Conservation (phyloP, 2,888 invertebrate genomes). For the Osmoderma eremita region DNA sequence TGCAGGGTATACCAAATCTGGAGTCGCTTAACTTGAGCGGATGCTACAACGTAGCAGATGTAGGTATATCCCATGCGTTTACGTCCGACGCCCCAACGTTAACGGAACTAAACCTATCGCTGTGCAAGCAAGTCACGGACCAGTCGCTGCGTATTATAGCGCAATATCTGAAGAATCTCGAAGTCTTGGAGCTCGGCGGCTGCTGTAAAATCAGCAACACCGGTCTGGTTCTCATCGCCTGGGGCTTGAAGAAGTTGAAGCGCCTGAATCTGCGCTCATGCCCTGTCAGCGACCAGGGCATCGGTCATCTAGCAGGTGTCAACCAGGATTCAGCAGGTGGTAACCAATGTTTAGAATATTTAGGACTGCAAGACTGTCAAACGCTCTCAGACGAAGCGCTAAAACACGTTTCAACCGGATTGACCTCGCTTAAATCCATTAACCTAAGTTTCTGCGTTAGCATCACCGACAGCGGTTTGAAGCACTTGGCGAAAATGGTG, state of each 20-base stretch:
- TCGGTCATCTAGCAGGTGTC: slow-evolving; percentile 85
- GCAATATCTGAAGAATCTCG: slow-evolving; percentile 84
- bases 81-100: slow-evolving; percentile 79
- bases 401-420: slow-evolving; percentile 83
- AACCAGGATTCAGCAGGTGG: slow-evolving; percentile 73
- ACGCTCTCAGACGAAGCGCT: slow-evolving; percentile 91
- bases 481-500: slow-evolving; percentile 86
- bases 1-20: slow-evolving; percentile 85
- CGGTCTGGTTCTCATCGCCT: slow-evolving; percentile 85
- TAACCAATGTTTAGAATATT: slow-evolving; percentile 81
- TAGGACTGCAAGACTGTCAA: slow-evolving; percentile 95
- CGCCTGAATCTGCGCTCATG: slow-evolving; percentile 90
- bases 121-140: slow-evolving; percentile 97
- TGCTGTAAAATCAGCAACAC: slow-evolving; percentile 92
- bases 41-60: slow-evolving; percentile 92
- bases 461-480: slow-evolving; percentile 92
- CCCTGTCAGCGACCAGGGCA: slow-evolving; percentile 90
- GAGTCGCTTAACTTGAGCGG: slow-evolving; percentile 91
- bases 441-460: slow-evolving; percentile 95
- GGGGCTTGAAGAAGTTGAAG: slow-evolving; percentile 86
- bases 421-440: slow-evolving; percentile 83
- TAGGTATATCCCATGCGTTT: slow-evolving; percentile 85
- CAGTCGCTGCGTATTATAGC: slow-evolving; percentile 86
- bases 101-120: slow-evolving; percentile 83
- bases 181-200: slow-evolving; percentile 89